These are phyloP conservation scores for Drosophila sproati DNA, from an alignment of 1,140 invertebrate species.

Conservation along the genomic window DNA sequence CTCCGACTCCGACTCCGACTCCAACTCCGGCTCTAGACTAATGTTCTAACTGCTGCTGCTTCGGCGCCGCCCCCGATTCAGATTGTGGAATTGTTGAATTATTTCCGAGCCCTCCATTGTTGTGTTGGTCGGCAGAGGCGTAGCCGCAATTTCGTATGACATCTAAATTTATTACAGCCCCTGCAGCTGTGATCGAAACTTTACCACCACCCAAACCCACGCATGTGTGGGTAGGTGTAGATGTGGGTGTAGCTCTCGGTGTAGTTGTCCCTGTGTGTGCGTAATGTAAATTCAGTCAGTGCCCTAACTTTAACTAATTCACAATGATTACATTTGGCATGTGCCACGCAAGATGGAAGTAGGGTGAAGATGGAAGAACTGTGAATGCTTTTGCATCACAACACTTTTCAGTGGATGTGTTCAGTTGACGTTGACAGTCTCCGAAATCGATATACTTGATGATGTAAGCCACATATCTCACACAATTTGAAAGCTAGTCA, in stretches of 20 bases:
- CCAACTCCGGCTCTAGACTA: neutral
- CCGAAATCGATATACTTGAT: too few relatives aligned
- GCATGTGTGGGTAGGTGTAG: conserved; percentile 1
- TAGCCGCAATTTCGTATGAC: conserved; percentile 41
- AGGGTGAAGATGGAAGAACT: neutral
- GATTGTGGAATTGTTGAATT: conserved; percentile 36
- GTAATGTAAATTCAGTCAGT: conserved; percentile 15
- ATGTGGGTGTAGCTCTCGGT: too few relatives aligned
- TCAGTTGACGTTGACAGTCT: too few relatives aligned
- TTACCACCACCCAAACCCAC: neutral
- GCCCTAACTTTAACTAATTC: conserved; percentile 40
- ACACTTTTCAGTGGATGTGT: conserved; percentile 3
- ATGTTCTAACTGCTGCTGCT: neutral
- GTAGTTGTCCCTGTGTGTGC: neutral
- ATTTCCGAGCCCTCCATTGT: conserved; percentile 48
- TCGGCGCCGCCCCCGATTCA: conserved; percentile 12
- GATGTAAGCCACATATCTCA: too few relatives aligned
- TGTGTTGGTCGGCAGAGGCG: conserved; percentile 35
- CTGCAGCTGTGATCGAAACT: conserved; percentile 41
- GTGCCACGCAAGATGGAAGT: conserved; percentile 27
- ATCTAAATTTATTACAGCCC: conserved; percentile 42
- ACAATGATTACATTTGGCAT: conserved; percentile 54
- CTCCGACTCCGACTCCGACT: neutral
- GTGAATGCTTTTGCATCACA: conserved; percentile 17
- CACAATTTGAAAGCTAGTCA: too few relatives aligned